These are phyloP conservation scores for Nibea coibor DNA, from an alignment of 2,113 vertebrate species.

Conservation along the genomic window DNA sequence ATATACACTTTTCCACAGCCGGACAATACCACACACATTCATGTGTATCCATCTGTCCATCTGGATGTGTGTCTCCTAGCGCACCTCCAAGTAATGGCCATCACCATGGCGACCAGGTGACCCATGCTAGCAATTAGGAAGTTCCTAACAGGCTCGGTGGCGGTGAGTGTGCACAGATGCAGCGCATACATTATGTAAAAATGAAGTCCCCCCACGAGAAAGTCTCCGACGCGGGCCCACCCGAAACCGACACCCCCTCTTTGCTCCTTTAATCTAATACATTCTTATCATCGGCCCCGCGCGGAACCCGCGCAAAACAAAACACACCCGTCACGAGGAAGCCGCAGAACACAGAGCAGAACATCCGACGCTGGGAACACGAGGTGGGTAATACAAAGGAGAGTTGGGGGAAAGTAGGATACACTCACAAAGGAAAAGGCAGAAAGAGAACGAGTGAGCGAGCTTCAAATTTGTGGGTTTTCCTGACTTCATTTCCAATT, in stretches of 20 bases:
- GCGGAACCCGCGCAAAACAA: constrained; percentile 38
- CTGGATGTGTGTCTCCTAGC: constrained; percentile 29
- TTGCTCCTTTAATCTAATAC: constrained; percentile 63
- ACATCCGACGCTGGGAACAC: not conserved
- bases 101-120: constrained; percentile 79
- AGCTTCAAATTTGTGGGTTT: constrained; percentile 50
- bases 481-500: constrained; percentile 57
- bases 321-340: constrained; percentile 45
- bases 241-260: constrained; percentile 22
- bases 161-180: constrained; percentile 60
- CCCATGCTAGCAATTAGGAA: constrained; percentile 77
- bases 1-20: constrained; percentile 16
- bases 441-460: not conserved
- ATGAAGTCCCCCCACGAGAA: constrained; percentile 56
- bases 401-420: not conserved
- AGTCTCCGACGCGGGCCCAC: constrained; percentile 28
- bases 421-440: not conserved
- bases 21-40: not conserved
- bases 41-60: not conserved
- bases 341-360: constrained; percentile 31
- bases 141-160: constrained; percentile 64
- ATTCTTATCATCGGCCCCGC: constrained; percentile 53
- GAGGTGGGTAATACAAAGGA: constrained; percentile 58
- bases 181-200: constrained; percentile 76
- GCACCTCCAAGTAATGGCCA: constrained; percentile 65